Base-by-base conservation (phyloP, 2,888 invertebrate species). In the Cosmia pyralina region DNA sequence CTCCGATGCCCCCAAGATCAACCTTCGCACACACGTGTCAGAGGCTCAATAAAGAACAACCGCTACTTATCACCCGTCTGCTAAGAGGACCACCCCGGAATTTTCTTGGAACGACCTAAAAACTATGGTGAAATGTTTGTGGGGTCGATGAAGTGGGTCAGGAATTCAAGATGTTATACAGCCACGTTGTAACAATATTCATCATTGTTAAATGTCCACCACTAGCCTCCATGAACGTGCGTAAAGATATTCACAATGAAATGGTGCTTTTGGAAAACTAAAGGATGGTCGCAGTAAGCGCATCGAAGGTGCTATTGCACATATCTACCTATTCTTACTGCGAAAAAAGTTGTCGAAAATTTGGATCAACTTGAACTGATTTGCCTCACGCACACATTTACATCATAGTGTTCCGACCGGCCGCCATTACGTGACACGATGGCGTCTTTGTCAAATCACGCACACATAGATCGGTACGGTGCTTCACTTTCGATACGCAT, bases 11-110 rank as follows among this genome's bases (percentile, higher is more conserved):
- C 3, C 69, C 13, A 22, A 77, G 69, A 50, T 55, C n/a, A 38
- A 69, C 64, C 66, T 82, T 85, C 75, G 68, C 83, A 85, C 65
- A 59, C 69, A 67, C 46, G 59, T 69, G 75, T 75, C 71, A 82
- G 75, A 55, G 73, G 64, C 68, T 70, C 72, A 68, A 84, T 82
- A 84, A 81, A 87, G 85, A 85, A 76, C 72, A 84, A 81, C 79
- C 62, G 71, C 77, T 79, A 86, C 83, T 90, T 90, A 89, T 83
- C 90, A 85, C 75, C 28, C 65, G 62, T 13, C 55, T 70, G 88
- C 88, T 90, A 90, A 90, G 84, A 83, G 83, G 75, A 85, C 81
- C 87, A 81, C 83, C 83, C 79, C 63, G 67, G 58, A 78, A 69
- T 60, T 86, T 90, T 87, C 81, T 53, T 75, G 84, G 87, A 89